Conservation (phyloP, 2,113 vertebrate genomes). For the Microcebus tavaratra region DNA sequence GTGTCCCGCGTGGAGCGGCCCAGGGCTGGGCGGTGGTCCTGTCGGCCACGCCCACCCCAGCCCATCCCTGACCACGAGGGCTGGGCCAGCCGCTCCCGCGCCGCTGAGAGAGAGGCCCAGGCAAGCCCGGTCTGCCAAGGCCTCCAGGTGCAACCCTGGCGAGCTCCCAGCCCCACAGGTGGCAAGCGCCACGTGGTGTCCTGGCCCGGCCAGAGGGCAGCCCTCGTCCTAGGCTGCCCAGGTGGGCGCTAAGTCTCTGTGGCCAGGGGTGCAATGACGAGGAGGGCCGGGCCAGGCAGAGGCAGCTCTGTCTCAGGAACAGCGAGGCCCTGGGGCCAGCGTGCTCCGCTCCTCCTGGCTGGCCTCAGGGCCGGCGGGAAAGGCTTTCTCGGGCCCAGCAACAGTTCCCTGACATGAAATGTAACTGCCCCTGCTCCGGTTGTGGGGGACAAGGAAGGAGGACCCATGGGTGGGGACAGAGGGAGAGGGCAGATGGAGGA, state of each 20-base stretch:
- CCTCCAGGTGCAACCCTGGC: accelerated
- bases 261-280: accelerated
- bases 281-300: background rate
- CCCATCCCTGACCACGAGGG: background rate
- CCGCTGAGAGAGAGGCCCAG: too few species aligned
- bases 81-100: too few species aligned
- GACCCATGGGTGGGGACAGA: too few species aligned
- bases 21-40: background rate
- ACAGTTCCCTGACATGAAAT: accelerated
- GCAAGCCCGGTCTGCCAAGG: background rate
- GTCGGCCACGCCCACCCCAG: background rate
- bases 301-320: background rate
- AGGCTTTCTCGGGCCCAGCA: background rate
- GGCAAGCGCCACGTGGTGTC: background rate
- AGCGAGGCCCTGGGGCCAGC: too few species aligned
- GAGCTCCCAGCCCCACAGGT: accelerated
- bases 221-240: background rate
- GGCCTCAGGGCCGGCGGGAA: accelerated
- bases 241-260: accelerated
- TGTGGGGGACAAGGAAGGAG: background rate
- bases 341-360: background rate
- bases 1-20: background rate
- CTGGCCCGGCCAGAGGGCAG: accelerated
- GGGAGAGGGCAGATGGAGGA: background rate
- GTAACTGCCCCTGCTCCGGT: accelerated